These are phyloP conservation scores for Sarcophaga caerulescens DNA, from an alignment of 2,888 invertebrate genomes.

Conservation along the genomic window DNA sequence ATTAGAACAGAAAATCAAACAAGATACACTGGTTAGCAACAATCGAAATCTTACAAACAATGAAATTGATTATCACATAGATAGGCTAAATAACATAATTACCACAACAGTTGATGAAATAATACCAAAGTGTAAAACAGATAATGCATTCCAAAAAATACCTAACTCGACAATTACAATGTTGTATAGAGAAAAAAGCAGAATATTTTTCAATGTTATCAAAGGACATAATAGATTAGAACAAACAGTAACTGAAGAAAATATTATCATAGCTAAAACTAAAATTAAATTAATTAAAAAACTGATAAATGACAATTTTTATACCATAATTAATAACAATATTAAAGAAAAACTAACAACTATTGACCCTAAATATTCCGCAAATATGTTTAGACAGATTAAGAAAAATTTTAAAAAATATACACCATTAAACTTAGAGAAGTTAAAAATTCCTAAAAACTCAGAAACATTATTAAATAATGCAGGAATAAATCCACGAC, in stretches of 20 bases:
- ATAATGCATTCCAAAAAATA: neutral
- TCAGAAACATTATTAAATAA: no score
- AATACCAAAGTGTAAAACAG: neutral
- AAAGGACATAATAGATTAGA: constrained; percentile 7
- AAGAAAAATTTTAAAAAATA: constrained; percentile 20
- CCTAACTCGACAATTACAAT: neutral
- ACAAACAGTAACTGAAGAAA: neutral
- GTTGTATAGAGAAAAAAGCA: neutral
- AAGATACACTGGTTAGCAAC: neutral
- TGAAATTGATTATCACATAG: constrained; percentile 9
- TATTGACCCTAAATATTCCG: neutral
- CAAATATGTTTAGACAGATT: constrained; percentile 2
- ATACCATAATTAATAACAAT: neutral
- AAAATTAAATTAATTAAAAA: constrained; percentile 20
- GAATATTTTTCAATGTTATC: neutral
- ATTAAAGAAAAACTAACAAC: neutral
- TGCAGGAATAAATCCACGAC: neutral
- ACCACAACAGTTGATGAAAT: neutral
- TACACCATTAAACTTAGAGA: neutral
- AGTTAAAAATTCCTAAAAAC: no score
- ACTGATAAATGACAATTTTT: constrained; percentile 7
- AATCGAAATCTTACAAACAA: neutral
- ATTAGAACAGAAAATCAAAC: neutral
- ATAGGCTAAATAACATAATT: neutral
- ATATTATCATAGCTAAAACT: neutral